phyloP scores from a whole-genome alignment of 2,888 invertebrate species.

The Parelbella ahira region DNA sequence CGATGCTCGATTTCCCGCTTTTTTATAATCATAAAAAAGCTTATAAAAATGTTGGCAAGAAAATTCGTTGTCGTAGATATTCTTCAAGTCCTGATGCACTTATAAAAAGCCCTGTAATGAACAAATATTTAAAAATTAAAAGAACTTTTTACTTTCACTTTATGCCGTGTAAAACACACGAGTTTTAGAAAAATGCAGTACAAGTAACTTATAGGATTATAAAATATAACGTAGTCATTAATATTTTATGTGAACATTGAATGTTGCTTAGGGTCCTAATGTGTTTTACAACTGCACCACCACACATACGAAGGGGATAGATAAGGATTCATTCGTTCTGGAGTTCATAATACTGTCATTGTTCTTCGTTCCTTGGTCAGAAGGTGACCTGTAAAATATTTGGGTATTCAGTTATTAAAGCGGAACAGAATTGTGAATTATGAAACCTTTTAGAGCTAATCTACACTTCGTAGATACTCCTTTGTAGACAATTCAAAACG shows the following conservation, averaged over 20 bases:
- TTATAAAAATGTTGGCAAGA: no score
- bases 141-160: slow-evolving; percentile 18
- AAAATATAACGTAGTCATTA: not conserved
- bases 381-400: slow-evolving; percentile 66
- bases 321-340: slow-evolving; percentile 7
- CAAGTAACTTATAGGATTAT: no score
- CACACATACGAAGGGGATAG: slow-evolving; percentile 8
- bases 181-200: no score
- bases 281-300: slow-evolving; percentile 24
- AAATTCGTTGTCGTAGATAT: no score
- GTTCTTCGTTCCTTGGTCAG: slow-evolving; percentile 51
- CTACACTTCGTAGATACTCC: slow-evolving; percentile 10
- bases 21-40: no score
- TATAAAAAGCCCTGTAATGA: no score
- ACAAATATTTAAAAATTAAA: no score
- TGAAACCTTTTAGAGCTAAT: slow-evolving; percentile 7
- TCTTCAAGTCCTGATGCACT: no score
- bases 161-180: slow-evolving; percentile 11
- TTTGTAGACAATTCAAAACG: not conserved
- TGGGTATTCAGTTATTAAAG: slow-evolving; percentile 30
- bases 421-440: not conserved
- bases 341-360: slow-evolving; percentile 22
- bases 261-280: not conserved
- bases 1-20: no score
- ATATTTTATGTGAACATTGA: not conserved